phyloP scores from a whole-genome alignment of 2,888 invertebrate species.

The Liposcelis brunnea region DNA sequence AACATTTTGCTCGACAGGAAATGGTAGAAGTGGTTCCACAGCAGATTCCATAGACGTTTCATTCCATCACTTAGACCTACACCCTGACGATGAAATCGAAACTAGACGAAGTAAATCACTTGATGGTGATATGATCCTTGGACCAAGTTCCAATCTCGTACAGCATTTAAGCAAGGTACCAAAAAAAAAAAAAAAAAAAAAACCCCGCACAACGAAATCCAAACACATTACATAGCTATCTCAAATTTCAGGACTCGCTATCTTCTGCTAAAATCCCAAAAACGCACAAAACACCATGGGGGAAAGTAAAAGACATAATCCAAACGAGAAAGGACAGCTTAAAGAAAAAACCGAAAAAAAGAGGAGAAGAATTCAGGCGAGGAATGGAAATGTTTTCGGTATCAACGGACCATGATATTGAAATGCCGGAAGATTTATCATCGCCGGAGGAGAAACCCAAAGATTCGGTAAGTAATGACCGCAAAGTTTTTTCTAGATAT shows the following conservation, averaged over 20 bases:
- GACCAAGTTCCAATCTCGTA: conserved; percentile 2
- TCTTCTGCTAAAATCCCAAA: conserved; percentile 35
- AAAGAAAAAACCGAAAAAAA: conserved; percentile 34
- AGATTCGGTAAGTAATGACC: neutral
- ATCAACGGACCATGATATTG: conserved; percentile 6
- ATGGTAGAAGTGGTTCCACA: neutral
- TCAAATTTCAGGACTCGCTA: conserved; percentile 35
- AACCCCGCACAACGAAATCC: too few species aligned
- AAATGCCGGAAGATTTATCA: conserved; percentile 10
- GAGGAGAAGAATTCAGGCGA: neutral
- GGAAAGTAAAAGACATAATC: conserved; percentile 59
- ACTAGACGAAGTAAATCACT: conserved; percentile 19
- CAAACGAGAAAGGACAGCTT: conserved; percentile 50
- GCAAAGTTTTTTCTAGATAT: conserved; percentile 1
- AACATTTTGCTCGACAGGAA: too few species aligned
- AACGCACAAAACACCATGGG: conserved; percentile 52
- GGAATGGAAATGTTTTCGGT: neutral
- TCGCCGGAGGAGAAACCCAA: conserved; percentile 8
- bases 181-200: too few species aligned
- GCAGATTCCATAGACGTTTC: neutral
- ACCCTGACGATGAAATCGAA: conserved; percentile 14
- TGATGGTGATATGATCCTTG: conserved; percentile 17
- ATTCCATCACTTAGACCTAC: neutral
- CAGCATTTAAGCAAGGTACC: conserved; percentile 9
- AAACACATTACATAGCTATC: too few species aligned